These are phyloP conservation scores for Dicrostonyx torquatus DNA, from an alignment of 2,797 vertebrate genomes.

Conservation along the genomic window DNA sequence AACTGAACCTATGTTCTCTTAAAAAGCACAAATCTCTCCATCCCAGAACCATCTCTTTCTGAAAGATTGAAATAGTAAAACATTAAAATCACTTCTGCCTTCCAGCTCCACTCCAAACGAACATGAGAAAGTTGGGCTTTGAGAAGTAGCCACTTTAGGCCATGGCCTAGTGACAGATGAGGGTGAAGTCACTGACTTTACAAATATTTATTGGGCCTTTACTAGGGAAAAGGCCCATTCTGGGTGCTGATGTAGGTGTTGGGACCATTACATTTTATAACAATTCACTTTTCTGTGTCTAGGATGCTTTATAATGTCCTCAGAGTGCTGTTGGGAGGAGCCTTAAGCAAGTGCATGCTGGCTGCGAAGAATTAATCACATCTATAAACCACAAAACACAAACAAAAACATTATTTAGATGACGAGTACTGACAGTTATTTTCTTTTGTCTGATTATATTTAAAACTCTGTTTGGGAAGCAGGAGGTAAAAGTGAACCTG, in stretches of 20 bases:
- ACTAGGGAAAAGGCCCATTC: background rate
- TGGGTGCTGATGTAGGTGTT: background rate
- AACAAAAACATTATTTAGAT: slow-evolving; percentile 64
- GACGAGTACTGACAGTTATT: slow-evolving; percentile 68
- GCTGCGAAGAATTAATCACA: slow-evolving; percentile 62
- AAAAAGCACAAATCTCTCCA: background rate
- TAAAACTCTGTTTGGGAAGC: slow-evolving; percentile 80
- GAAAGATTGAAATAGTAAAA: background rate
- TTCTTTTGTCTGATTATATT: slow-evolving; percentile 76
- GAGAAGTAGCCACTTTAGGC: background rate
- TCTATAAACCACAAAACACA: slow-evolving; percentile 73
- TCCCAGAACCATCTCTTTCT: background rate
- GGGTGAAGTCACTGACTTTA: background rate
- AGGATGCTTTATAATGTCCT: slow-evolving; percentile 71
- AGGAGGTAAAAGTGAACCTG: slow-evolving; percentile 77
- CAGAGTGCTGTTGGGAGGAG: slow-evolving; percentile 61
- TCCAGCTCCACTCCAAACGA: background rate
- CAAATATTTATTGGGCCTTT: background rate
- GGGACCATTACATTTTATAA: background rate
- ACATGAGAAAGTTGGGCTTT: background rate
- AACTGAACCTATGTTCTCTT: background rate
- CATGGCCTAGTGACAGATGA: background rate
- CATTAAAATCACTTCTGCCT: background rate
- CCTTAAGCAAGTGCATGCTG: slow-evolving; percentile 31
- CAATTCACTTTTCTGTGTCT: slow-evolving; percentile 62